These are phyloP conservation scores for Pollenia amentaria DNA, from an alignment of 2,888 invertebrate species.

Conservation along the genomic window DNA sequence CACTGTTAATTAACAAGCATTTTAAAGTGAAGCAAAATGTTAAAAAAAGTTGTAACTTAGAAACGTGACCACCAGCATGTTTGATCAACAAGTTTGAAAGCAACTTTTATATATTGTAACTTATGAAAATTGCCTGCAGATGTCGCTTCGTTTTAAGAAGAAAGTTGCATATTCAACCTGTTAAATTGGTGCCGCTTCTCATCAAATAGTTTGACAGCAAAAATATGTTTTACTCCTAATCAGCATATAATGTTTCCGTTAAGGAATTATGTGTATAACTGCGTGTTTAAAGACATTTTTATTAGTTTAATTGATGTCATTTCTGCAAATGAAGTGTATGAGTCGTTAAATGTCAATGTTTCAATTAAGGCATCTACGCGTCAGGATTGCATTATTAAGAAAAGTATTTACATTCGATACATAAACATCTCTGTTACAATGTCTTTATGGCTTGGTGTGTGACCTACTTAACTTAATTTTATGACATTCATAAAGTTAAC, in stretches of 20 bases:
- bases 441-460: neutral
- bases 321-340: constrained; percentile 28
- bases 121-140: neutral
- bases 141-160: neutral
- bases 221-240: neutral
- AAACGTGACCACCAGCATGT: constrained; percentile 7
- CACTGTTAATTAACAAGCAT: neutral
- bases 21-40: neutral
- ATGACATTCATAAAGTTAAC: constrained; percentile 24
- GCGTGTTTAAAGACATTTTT: constrained; percentile 14
- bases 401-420: neutral
- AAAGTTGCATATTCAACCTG: neutral
- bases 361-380: constrained; percentile 23
- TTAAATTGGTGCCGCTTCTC: neutral
- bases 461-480: constrained; percentile 28
- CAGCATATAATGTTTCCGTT: constrained; percentile 1
- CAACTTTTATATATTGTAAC: neutral
- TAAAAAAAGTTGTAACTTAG: neutral
- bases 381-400: neutral
- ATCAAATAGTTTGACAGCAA: constrained; percentile 1
- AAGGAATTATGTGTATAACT: constrained; percentile 8
- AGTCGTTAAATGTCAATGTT: constrained; percentile 23
- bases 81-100: neutral
- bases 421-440: neutral
- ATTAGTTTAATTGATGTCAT: constrained; percentile 52